Evolutionary conservation across 2,888 invertebrate genomes (phyloP).

Genomic region (Xanthorhoe spadicearia): DNA sequence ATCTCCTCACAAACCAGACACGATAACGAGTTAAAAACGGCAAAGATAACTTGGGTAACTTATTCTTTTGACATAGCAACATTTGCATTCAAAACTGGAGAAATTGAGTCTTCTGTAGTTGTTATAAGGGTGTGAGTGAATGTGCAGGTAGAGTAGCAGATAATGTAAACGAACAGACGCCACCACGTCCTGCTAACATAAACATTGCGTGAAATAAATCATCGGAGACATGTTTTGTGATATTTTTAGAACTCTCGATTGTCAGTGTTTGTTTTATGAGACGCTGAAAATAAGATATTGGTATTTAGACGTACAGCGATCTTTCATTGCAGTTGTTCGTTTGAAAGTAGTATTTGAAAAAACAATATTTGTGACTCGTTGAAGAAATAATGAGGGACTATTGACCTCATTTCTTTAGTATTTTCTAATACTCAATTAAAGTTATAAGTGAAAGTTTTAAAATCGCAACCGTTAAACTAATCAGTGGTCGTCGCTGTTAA

Average conservation of each 20-base stretch:
- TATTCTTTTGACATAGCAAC: conserved; percentile 37
- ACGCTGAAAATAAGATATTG: conserved; percentile 47
- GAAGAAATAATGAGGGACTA: no score
- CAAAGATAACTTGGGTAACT: conserved; percentile 52
- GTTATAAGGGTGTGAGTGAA: conserved; percentile 34
- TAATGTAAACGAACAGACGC: conserved; percentile 69
- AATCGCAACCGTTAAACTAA: not conserved
- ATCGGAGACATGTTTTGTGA: conserved; percentile 71
- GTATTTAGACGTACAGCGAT: conserved; percentile 32
- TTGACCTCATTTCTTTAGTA: not conserved
- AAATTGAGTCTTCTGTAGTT: conserved; percentile 48
- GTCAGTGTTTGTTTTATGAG: conserved; percentile 61
- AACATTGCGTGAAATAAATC: conserved; percentile 80
- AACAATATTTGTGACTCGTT: not conserved
- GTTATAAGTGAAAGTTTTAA: not conserved
- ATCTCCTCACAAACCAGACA: conserved; percentile 10
- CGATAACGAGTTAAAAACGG: conserved; percentile 33
- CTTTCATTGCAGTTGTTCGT: not conserved
- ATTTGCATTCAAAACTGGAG: conserved; percentile 3
- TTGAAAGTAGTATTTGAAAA: not conserved
- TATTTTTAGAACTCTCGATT: conserved; percentile 63
- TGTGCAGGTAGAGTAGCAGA: conserved; percentile 40
- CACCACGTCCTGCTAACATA: conserved; percentile 72
- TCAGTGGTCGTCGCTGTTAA: not conserved
- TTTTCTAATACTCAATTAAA: not conserved